Conservation (phyloP, 2,888 invertebrate species). For the Halictus ligatus region DNA sequence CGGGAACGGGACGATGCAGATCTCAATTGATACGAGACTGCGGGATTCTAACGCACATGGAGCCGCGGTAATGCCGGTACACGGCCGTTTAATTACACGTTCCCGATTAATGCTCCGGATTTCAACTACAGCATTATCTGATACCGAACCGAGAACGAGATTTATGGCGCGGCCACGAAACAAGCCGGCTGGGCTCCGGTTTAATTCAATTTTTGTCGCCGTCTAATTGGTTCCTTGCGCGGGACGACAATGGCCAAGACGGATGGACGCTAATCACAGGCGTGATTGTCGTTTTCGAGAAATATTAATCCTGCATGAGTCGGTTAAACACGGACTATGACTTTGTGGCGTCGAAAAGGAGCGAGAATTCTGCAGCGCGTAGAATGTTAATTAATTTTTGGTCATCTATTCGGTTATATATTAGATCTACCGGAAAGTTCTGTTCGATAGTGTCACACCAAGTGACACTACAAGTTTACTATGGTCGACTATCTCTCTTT, state of each 20-base stretch:
- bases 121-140: slow-evolving; percentile 35
- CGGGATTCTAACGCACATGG: slow-evolving; percentile 6
- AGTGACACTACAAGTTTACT: no score
- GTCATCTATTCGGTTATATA: no score
- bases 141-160: slow-evolving; percentile 15
- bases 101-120: slow-evolving; percentile 36
- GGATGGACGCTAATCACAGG: neutral
- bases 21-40: slow-evolving; percentile 40
- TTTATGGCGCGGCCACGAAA: neutral
- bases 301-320: neutral
- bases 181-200: neutral
- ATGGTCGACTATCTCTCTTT: no score
- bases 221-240: neutral
- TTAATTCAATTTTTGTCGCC: neutral
- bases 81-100: slow-evolving; percentile 42
- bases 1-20: slow-evolving; percentile 4
- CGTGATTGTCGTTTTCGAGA: neutral
- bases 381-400: neutral
- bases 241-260: neutral
- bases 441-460: no score
- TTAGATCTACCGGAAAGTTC: no score
- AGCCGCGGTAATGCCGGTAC: slow-evolving; percentile 17
- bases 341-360: no score
- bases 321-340: no score
- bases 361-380: neutral